Base-by-base conservation (phyloP, 2,888 invertebrate species). In the Sclerodermus sp. region DNA sequence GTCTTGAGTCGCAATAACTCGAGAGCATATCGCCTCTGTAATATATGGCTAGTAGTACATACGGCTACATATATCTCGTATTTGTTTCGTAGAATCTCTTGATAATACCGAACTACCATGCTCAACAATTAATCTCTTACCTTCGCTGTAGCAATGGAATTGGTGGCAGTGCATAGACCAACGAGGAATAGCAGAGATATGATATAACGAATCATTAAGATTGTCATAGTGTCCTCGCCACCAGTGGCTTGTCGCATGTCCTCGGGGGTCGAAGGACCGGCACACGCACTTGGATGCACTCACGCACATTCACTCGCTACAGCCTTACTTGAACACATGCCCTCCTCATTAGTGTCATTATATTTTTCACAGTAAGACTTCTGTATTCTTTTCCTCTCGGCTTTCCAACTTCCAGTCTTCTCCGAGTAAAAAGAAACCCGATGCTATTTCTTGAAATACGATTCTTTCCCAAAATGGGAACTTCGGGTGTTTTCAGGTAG, bases 141-240 rank as follows among this genome's bases (percentile, higher is more conserved):
- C 65, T 67, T 62, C 15, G 67, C 67, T 41, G 50, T 43, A 37
- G 52, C 52, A 23, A 58, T 17, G 36, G 58, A 58, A 15, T 58
- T 59, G 14, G 55, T 43, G 18, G 44, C 50, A 47, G 55, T 62
- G 49, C 57, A 52, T 44, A 61, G 40, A 37, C 47, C 36, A 41
- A 54, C 44, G 52, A 57, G 51, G 52, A 47, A 58, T 47, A 54
- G 44, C 47, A 46, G 63, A 37, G 66, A 44, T 40, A 67, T 49
- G 45, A 53, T 53, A 30, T 52, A 44, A 53, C 58, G 62, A 53
- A 45, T 46, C 47, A 42, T 42, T 31, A 30, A 32, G 31, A 42
- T 5, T 1, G 52, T 48, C 44, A 55, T 52, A 51, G 55, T 23
- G 23, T 23, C 23, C 23, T 23, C 23, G 8, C 4, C 8, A 23